Evolutionary conservation across 2,888 invertebrate species (phyloP).

Genomic region (Penaeus monodon): DNA sequence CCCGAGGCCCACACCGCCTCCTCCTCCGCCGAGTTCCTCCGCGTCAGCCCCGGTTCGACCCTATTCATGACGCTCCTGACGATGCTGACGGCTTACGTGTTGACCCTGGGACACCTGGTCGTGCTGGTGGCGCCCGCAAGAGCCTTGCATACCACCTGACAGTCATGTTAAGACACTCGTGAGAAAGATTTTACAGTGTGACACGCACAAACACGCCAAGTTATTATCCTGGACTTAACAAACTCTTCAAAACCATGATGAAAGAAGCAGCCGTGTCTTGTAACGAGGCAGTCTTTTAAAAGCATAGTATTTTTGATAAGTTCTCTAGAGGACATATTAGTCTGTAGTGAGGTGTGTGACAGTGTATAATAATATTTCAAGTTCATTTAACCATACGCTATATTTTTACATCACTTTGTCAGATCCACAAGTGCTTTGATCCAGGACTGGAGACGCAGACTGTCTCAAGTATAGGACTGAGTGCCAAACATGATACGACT

Average conservation of each 20-base stretch:
- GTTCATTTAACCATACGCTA: slow-evolving; percentile 35
- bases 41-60: neutral
- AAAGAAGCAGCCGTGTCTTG: slow-evolving; percentile 17
- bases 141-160: neutral
- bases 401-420: slow-evolving; percentile 37
- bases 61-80: neutral
- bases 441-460: slow-evolving; percentile 19
- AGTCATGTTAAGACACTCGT: neutral
- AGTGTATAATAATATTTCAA: slow-evolving; percentile 29
- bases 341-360: slow-evolving; percentile 38
- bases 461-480: slow-evolving; percentile 5
- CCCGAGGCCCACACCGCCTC: slow-evolving; percentile 45
- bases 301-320: slow-evolving; percentile 45
- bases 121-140: slow-evolving; percentile 13
- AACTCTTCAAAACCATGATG: neutral
- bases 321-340: slow-evolving; percentile 36
- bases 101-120: neutral
- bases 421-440: slow-evolving; percentile 40
- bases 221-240: neutral
- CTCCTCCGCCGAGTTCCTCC: slow-evolving; percentile 21
- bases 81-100: neutral
- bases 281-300: slow-evolving; percentile 41
- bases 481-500: slow-evolving; percentile 12
- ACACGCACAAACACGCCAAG: neutral
- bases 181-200: slow-evolving; percentile 10